Conservation (phyloP, 2,888 invertebrate genomes). For the Luperina testacea region DNA sequence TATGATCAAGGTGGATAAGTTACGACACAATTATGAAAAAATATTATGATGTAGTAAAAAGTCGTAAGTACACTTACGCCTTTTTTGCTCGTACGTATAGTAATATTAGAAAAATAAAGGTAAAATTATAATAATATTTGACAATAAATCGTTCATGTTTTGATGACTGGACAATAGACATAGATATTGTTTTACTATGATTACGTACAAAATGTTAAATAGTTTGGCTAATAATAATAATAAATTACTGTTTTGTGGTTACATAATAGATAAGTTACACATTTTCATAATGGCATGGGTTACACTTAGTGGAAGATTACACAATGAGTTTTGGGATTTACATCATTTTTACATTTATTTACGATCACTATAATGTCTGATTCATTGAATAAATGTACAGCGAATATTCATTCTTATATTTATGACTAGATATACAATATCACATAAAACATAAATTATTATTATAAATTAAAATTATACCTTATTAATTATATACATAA, state of each 20-base stretch:
- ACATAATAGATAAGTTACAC: constrained; percentile 21
- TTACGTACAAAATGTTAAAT: constrained; percentile 28
- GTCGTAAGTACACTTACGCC: constrained; percentile 4
- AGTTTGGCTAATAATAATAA: constrained; percentile 44
- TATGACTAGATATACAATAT: constrained; percentile 41
- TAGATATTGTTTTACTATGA: constrained; percentile 11
- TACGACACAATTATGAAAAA: not conserved
- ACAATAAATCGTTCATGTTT: not conserved
- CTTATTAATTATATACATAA: not conserved
- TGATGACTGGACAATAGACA: constrained; percentile 22
- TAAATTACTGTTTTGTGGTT: constrained; percentile 32
- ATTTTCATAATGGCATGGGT: constrained; percentile 38
- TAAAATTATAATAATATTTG: not conserved
- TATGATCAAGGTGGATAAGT: constrained; percentile 37
- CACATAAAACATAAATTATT: constrained; percentile 35
- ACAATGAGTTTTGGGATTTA: constrained; percentile 41
- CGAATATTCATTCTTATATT: constrained; percentile 53
- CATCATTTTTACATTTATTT: constrained; percentile 48
- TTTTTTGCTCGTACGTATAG: not conserved
- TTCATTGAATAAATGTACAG: constrained; percentile 65
- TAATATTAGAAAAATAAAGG: not conserved
- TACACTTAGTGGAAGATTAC: constrained; percentile 58
- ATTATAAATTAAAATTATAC: constrained; percentile 6
- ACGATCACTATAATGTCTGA: constrained; percentile 66
- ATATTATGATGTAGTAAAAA: constrained; percentile 22